phyloP scores from a whole-genome alignment of 2,888 invertebrate genomes.

The Cenopis cana region DNA sequence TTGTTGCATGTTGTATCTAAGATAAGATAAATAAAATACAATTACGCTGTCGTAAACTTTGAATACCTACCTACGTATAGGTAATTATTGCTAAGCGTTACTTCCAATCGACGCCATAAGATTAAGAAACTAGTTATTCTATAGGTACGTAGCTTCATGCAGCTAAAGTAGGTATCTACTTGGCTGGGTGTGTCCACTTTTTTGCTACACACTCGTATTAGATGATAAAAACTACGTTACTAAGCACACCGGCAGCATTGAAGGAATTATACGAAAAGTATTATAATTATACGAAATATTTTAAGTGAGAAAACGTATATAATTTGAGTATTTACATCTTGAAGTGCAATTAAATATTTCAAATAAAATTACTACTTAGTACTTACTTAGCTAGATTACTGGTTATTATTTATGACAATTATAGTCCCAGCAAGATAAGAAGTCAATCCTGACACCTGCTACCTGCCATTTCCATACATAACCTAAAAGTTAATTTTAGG shows the following conservation, averaged over 20 bases:
- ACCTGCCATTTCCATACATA: too few species aligned
- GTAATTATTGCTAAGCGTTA: not conserved
- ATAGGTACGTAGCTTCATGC: conserved; percentile 18
- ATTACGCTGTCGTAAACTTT: conserved; percentile 6
- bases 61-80: too few species aligned
- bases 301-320: not conserved
- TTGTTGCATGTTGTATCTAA: conserved; percentile 23
- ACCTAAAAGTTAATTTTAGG: too few species aligned
- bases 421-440: too few species aligned
- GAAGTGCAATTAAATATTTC: not conserved
- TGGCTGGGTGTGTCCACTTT: conserved; percentile 15
- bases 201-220: conserved; percentile 12
- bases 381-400: too few species aligned
- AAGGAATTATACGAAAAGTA: not conserved
- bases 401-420: not conserved
- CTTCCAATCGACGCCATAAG: conserved; percentile 11
- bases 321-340: not conserved
- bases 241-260: conserved; percentile 9
- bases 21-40: conserved; percentile 31
- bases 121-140: conserved; percentile 15
- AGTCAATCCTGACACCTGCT: too few species aligned
- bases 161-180: conserved; percentile 4
- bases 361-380: too few species aligned
- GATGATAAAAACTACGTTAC: conserved; percentile 23
- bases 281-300: not conserved